phyloP scores from a whole-genome alignment of 64 coral and sea anemone genomes.

The Montipora capricornis region DNA sequence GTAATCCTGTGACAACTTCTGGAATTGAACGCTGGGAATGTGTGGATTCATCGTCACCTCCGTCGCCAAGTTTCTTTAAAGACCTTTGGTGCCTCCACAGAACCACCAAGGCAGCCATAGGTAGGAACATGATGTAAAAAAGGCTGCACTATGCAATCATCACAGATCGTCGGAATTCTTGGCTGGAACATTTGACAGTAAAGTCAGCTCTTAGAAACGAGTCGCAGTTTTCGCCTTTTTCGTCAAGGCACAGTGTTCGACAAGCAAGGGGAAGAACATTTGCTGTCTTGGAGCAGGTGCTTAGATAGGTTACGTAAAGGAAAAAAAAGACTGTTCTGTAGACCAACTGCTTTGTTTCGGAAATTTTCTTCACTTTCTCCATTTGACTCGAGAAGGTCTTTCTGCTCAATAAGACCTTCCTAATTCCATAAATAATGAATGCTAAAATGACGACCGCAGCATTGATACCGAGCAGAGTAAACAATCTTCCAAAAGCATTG shows the following conservation, averaged over 20 bases:
- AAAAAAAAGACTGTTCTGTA: conserved; percentile 6
- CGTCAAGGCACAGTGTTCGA: background rate
- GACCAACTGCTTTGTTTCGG: background rate
- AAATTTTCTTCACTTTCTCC: background rate
- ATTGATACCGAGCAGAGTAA: conserved; percentile 24
- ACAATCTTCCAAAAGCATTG: conserved; percentile 22
- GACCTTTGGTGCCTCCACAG: background rate
- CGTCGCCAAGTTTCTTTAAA: background rate
- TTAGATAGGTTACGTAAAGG: background rate
- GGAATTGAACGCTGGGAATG: no score
- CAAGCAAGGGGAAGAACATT: background rate
- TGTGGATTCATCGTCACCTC: background rate
- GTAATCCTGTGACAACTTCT: no score
- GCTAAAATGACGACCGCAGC: background rate
- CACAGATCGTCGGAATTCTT: background rate
- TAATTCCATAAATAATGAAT: background rate
- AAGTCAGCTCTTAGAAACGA: conserved; percentile 35
- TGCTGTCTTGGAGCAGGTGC: background rate
- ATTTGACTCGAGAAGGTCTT: background rate
- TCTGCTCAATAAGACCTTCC: background rate
- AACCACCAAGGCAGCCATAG: no score
- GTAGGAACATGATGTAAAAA: no score
- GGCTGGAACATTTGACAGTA: background rate
- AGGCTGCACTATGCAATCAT: background rate
- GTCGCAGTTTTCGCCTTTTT: background rate